Evolutionary conservation across 2,888 invertebrate species (phyloP).

Genomic region (Pseudococcus longispinus): DNA sequence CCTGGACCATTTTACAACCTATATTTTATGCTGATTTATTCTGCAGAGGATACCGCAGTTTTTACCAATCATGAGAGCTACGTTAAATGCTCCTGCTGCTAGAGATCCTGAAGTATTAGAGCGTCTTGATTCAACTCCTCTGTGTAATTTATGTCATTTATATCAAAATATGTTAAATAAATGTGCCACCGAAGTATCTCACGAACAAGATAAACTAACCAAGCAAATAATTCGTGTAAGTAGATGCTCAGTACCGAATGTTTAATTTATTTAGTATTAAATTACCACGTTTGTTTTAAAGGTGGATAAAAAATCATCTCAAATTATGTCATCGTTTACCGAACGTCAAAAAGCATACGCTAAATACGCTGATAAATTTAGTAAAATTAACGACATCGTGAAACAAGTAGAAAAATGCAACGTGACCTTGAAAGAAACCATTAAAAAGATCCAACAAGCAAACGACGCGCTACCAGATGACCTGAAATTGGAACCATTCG

Average conservation of each 20-base stretch:
- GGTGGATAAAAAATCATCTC: constrained; percentile 77
- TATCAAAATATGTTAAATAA: constrained; percentile 85
- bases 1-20: neutral
- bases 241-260: neutral
- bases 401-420: constrained; percentile 84
- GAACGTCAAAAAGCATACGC: constrained; percentile 86
- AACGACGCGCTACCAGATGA: constrained; percentile 83
- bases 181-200: constrained; percentile 81
- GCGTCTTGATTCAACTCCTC: constrained; percentile 72
- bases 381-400: constrained; percentile 82
- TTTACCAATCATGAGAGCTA: constrained; percentile 89
- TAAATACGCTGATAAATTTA: constrained; percentile 83
- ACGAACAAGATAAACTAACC: constrained; percentile 78
- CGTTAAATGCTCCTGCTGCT: constrained; percentile 79
- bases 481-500: constrained; percentile 85
- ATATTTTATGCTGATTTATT: constrained; percentile 47
- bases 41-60: constrained; percentile 85
- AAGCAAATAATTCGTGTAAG: constrained; percentile 78
- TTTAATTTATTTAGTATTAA: neutral
- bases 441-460: constrained; percentile 84
- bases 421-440: constrained; percentile 79
- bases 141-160: constrained; percentile 77
- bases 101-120: constrained; percentile 88
- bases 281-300: constrained; percentile 62
- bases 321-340: constrained; percentile 73